Evolutionary conservation across 53 echinoderm and acorn worm genomes (phyloP).

Genomic region (Paracentrotus lividus): DNA sequence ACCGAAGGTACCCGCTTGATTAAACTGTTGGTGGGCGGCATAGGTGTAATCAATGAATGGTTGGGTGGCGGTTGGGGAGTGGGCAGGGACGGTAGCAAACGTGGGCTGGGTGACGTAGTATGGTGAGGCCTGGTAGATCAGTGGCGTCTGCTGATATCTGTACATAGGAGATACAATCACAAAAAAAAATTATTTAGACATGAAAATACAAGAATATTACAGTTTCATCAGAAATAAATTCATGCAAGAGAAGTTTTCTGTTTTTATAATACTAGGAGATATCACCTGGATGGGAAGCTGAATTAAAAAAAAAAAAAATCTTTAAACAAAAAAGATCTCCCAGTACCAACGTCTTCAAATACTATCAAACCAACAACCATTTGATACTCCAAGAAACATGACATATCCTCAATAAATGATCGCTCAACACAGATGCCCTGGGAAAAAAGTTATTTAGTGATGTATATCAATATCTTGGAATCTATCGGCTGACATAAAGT

Average conservation of each 20-base stretch:
- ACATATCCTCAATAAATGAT: constrained; percentile 17
- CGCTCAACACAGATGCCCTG: background rate
- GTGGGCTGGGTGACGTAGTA: constrained; percentile 68
- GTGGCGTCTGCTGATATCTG: constrained; percentile 64
- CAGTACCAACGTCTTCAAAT: background rate
- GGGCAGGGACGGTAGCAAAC: constrained; percentile 63
- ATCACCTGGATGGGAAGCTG: background rate
- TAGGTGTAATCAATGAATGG: constrained; percentile 52
- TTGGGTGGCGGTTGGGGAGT: constrained; percentile 70
- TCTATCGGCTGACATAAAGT: constrained; percentile 22
- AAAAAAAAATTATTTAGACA: constrained; percentile 2
- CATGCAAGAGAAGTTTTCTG: background rate
- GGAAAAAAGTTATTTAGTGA: background rate
- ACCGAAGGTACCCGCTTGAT: constrained; percentile 59
- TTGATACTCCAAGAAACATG: constrained; percentile 43
- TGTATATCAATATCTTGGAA: background rate
- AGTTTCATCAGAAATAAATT: background rate
- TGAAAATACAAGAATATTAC: background rate
- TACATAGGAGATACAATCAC: constrained; percentile 33
- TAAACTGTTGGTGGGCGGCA: constrained; percentile 57
- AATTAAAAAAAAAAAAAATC: background rate
- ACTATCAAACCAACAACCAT: background rate
- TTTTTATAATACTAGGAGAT: background rate
- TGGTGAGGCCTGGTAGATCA: constrained; percentile 71
- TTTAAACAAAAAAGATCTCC: background rate